phyloP scores from a whole-genome alignment of 1,140 invertebrate genomes.

The Drosophila lowei region DNA sequence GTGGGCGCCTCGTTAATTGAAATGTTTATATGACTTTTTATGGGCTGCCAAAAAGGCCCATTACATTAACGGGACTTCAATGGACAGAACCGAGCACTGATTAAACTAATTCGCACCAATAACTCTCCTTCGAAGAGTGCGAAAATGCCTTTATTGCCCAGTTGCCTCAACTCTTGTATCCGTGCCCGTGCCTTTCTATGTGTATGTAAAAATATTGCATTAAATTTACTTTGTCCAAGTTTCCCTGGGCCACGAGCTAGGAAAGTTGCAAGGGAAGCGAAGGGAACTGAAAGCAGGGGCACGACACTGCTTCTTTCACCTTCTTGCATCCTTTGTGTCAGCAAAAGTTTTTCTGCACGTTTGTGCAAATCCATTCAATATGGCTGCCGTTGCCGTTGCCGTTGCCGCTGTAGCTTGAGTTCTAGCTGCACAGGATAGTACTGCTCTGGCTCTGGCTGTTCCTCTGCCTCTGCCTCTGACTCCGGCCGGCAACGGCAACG shows the following conservation, averaged over 20 bases:
- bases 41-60: constrained; percentile 77
- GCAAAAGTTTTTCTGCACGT: constrained; percentile 80
- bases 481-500: background rate
- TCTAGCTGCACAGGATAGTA: constrained; percentile 16
- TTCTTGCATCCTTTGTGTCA: constrained; percentile 79
- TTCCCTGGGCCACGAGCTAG: constrained; percentile 16
- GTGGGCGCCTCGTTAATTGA: constrained; percentile 73
- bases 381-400: constrained; percentile 68
- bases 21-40: constrained; percentile 82
- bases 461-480: background rate
- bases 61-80: constrained; percentile 73
- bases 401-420: constrained; percentile 23
- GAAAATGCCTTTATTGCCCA: constrained; percentile 17
- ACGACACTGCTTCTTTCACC: constrained; percentile 64
- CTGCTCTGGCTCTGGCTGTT: background rate
- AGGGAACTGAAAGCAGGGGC: background rate
- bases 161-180: constrained; percentile 23
- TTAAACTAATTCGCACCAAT: constrained; percentile 74
- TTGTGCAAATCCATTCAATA: constrained; percentile 81
- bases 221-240: constrained; percentile 71
- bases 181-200: constrained; percentile 9
- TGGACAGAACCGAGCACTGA: constrained; percentile 55
- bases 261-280: background rate
- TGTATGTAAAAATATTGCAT: constrained; percentile 70
- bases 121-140: constrained; percentile 52